Evolutionary conservation across 2,888 invertebrate species (phyloP).

Genomic region (Cryptus armator): DNA sequence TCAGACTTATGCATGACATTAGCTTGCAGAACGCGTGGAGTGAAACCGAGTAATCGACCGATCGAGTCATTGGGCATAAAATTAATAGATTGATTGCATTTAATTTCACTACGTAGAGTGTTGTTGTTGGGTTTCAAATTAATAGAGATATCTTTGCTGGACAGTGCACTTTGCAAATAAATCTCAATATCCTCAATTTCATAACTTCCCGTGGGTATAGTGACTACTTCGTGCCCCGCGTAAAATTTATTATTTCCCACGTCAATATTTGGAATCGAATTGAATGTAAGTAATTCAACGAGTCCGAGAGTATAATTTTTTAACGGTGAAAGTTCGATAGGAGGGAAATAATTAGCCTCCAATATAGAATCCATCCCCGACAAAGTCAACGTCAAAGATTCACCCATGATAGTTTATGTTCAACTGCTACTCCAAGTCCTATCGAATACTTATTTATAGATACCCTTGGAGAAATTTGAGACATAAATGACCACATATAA

Average conservation of each 20-base stretch:
- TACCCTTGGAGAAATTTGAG: constrained; percentile 64
- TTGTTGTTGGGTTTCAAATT: no score
- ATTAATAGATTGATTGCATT: no score
- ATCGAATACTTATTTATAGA: constrained; percentile 31
- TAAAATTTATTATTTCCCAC: constrained; percentile 72
- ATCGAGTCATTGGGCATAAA: no score
- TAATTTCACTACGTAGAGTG: no score
- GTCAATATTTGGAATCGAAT: constrained; percentile 80
- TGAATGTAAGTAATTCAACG: constrained; percentile 70
- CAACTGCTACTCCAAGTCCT: background rate
- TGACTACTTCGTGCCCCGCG: constrained; percentile 19
- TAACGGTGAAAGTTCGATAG: constrained; percentile 69
- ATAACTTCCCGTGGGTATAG: no score
- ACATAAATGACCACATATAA: constrained; percentile 68
- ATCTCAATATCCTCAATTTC: no score
- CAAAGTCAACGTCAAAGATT: constrained; percentile 73
- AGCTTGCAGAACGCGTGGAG: no score
- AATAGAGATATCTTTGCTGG: no score
- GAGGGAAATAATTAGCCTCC: constrained; percentile 71
- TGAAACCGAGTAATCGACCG: no score
- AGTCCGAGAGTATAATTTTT: constrained; percentile 74
- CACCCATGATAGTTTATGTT: constrained; percentile 29
- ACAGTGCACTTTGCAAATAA: no score
- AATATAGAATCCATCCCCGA: constrained; percentile 68
- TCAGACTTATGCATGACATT: no score